phyloP scores from a whole-genome alignment of 2,113 vertebrate genomes.

The Platichthys stellatus region DNA sequence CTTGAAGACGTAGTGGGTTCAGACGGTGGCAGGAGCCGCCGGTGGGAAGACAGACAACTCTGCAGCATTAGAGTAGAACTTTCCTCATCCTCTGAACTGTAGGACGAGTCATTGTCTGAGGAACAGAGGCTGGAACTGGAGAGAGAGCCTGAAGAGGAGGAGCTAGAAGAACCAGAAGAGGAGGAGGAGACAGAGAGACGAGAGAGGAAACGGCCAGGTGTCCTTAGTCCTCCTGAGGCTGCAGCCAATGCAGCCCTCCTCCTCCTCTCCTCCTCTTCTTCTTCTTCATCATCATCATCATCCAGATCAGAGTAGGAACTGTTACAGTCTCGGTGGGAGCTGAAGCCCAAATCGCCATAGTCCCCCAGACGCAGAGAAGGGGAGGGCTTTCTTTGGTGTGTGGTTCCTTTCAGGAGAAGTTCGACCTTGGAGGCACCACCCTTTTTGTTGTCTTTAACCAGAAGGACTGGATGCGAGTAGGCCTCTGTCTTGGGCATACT shows the following conservation, averaged over 20 bases:
- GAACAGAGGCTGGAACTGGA: conserved; percentile 96
- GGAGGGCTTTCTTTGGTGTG: conserved; percentile 86
- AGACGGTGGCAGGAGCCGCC: conserved; percentile 86
- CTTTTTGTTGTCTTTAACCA: conserved; percentile 90
- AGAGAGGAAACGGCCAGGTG: conserved; percentile 89
- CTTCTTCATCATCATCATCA: conserved; percentile 86
- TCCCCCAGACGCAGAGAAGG: conserved; percentile 72
- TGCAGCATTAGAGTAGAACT: conserved; percentile 91
- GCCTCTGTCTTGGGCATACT: conserved; percentile 80
- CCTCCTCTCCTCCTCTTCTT: conserved; percentile 79
- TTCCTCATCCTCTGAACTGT: conserved; percentile 95
- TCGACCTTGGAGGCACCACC: conserved; percentile 84
- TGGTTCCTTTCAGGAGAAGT: conserved; percentile 86
- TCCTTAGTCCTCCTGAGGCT: conserved; percentile 81
- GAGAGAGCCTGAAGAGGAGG: conserved; percentile 92
- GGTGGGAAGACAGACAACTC: conserved; percentile 91
- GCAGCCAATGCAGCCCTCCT: conserved; percentile 68
- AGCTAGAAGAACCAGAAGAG: conserved; percentile 94
- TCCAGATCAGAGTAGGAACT: conserved; percentile 93
- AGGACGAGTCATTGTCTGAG: conserved; percentile 96
- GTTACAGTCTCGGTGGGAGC: conserved; percentile 92
- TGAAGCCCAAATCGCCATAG: conserved; percentile 85
- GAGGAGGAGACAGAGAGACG: conserved; percentile 93
- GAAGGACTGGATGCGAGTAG: conserved; percentile 86
- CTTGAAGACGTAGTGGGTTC: conserved; percentile 82